Base-by-base conservation (phyloP, 2,888 invertebrate species). In the Acanthosepion pharaonis region DNA sequence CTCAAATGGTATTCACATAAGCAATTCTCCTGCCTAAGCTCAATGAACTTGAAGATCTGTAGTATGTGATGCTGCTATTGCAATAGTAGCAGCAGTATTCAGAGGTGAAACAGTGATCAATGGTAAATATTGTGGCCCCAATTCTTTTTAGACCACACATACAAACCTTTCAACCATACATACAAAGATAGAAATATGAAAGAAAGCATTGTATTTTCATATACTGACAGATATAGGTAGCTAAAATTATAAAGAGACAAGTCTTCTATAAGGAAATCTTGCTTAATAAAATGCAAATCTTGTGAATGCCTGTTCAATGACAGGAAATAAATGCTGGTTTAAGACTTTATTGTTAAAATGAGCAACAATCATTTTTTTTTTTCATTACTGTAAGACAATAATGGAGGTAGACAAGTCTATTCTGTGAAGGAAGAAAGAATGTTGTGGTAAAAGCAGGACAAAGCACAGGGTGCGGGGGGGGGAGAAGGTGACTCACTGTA, bases 21-120 rank as follows among this genome's bases (percentile, higher is more conserved):
- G n/a, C n/a, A 78, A 78, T 78, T 78, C 78, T 78, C 78, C n/a
- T n/a, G 78, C 78, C 78, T 78, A 78, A 78, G 78, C 78, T 78
- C 78, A 78, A 78, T 78, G 78, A n/a, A 78, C 78, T n/a, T 78
- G 28, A 78, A 78, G 78, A 28, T 78, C 28, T 78, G n/a, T 78
- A 59, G 78, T n/a, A 78, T 78, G 78, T 78, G 78, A 78, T 78
- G n/a, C 78, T 78, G 78, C 78, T n/a, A 78, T 28, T 78, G n/a
- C 78, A 78, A 28, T 28, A 78, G 78, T 78, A 78, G n/a, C 78
- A 78, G 78, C 28, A 78, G 78, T n/a, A 78, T 28, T 28, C 28
- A 78, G 78, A n/a, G 78, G 78, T 78, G 78, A n/a, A 78, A 78
- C 78, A 78, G n/a, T 78, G 78, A 78, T n/a, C 78, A 78, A 78